Evolutionary conservation across 1,140 invertebrate genomes (phyloP), one percentile per base, ranked within the genome.

Genomic region (Camponotus vicinus): DNA sequence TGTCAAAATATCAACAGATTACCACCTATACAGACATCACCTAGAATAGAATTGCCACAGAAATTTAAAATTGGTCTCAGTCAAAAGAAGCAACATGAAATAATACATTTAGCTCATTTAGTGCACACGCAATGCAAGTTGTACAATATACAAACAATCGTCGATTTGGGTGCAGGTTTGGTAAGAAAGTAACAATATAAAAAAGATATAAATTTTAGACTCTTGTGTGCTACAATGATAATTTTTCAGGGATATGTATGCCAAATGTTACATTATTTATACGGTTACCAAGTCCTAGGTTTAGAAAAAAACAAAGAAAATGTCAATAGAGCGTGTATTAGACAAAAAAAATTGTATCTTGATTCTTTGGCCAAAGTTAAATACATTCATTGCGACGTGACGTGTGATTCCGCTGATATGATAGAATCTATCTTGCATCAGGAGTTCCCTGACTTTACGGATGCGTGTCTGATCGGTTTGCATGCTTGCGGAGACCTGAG

Each of bases 401-500:
- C 93, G 2, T 89, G 93, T 32, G 69, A 96, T 78, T 97, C 96
- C 0, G 79, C 90, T n/a, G 86, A 88, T 32, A 92, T 92, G 79
- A 96, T 97, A 80, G 86, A 95, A 87, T 71, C 91, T 18, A 92
- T 95, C 85, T 88, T 96, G 15, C 57, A 93, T 6, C 94, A 95
- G 91, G 80, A 93, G 92, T 91, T 96, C 94, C 67, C 86, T 73
- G 86, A 93, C 13, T 88, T 88, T 40, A 79, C 91, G 52, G 87
- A 93, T 86, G 85, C 96, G 94, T 95, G 96, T 94, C 79, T 98
- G 83, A 96, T 97, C 86, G 97, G 97, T 8, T 95, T 99, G 37
- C 98, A 99, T 94, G 97, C 98, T 9, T 99, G 98, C 94, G 98
- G 97, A 0, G 97, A 98, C 94, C 96, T 99, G 40, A 97, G 97